Percentiles rank a stretch among this genome's conserved stretches.
Conservation (phyloP, 1,140 invertebrate genomes). For the Scaptomyza graminum region DNA sequence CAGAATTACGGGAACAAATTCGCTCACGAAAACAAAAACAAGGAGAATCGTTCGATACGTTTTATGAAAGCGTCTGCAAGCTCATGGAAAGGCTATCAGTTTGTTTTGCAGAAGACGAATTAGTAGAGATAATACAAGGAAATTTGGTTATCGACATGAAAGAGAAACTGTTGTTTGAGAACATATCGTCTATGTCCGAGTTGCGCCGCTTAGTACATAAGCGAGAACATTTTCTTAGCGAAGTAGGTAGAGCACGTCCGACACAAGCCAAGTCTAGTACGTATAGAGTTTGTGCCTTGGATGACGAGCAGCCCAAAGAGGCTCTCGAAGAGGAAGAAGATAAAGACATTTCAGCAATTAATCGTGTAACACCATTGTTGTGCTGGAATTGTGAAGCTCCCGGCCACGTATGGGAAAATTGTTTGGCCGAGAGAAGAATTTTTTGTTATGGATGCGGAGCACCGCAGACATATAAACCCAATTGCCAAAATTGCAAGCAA, state of each 20-base stretch:
- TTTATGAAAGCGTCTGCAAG: neutral
- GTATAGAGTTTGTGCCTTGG: no score
- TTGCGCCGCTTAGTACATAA: no score
- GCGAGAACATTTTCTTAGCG: no score
- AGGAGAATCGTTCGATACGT: neutral
- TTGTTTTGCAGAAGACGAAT: neutral
- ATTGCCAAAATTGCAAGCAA: neutral
- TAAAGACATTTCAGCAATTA: no score
- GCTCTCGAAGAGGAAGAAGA: neutral
- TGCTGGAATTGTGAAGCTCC: neutral
- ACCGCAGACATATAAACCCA: neutral
- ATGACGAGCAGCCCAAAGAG: no score
- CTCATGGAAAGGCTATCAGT: neutral
- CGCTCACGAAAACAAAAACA: no score
- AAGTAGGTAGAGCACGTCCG: no score
- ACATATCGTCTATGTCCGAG: no score
- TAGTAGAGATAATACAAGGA: neutral
- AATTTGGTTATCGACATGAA: neutral
- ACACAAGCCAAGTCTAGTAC: no score
- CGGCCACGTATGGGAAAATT: no score
- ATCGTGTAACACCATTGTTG: neutral
- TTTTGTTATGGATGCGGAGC: slow-evolving; percentile 29
- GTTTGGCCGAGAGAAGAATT: neutral
- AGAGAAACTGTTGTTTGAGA: no score
- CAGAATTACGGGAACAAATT: no score